These are phyloP conservation scores for Lasioglossum zephyrum DNA, from an alignment of 2,888 invertebrate genomes.

Conservation along the genomic window DNA sequence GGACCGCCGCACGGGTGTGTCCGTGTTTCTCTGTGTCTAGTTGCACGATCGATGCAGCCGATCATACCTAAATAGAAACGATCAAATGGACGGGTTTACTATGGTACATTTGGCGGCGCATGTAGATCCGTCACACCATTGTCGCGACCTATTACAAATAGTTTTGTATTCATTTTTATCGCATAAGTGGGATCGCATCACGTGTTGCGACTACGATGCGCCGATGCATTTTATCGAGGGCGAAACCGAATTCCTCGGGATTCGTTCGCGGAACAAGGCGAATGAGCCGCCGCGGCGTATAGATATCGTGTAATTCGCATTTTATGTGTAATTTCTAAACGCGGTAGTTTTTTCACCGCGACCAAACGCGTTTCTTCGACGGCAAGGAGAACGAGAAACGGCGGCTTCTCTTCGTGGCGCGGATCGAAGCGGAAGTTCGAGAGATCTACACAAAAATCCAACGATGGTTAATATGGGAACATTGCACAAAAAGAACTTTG, in stretches of 20 bases:
- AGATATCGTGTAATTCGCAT: slow-evolving; percentile 45
- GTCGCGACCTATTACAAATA: slow-evolving; percentile 64
- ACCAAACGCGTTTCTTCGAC: slow-evolving; percentile 16
- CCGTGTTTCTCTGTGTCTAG: not conserved
- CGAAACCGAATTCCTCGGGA: slow-evolving; percentile 17
- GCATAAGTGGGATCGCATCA: slow-evolving; percentile 45
- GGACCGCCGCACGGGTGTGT: not conserved
- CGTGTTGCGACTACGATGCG: slow-evolving; percentile 38
- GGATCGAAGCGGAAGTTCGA: slow-evolving; percentile 31
- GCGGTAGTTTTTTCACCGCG: slow-evolving; percentile 17
- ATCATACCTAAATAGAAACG: slow-evolving; percentile 37
- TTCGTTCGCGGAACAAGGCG: slow-evolving; percentile 26
- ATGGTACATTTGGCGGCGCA: slow-evolving; percentile 30
- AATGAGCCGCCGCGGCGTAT: not conserved
- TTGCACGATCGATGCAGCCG: not conserved
- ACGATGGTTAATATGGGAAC: slow-evolving; percentile 77
- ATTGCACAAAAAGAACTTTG: slow-evolving; percentile 77
- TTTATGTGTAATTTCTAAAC: slow-evolving; percentile 38
- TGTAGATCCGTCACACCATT: slow-evolving; percentile 37
- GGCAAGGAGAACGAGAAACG: slow-evolving; percentile 9
- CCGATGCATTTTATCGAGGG: slow-evolving; percentile 50
- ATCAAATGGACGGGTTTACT: not conserved
- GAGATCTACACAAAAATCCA: slow-evolving; percentile 38
- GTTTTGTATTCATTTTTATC: slow-evolving; percentile 74
- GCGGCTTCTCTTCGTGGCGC: slow-evolving; percentile 33